Percentiles rank a stretch among this genome's conserved stretches.
These are phyloP conservation scores for Tachysurus fulvidraco DNA, from an alignment of 2,113 vertebrate genomes.

Conservation along the genomic window DNA sequence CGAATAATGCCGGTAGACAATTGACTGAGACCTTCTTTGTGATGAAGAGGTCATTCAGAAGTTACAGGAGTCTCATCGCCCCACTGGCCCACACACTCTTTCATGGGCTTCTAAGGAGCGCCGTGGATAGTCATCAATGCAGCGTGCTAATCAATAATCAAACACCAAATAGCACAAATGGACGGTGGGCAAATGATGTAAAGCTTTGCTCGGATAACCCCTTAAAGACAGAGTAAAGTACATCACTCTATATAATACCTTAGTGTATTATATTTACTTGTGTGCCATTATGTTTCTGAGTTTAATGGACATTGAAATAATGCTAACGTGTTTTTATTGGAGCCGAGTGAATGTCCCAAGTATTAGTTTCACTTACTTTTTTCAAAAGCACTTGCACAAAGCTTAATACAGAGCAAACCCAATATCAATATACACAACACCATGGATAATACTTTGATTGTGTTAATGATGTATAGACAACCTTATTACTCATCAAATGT, in stretches of 20 bases:
- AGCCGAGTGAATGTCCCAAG: background rate
- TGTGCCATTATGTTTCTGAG: background rate
- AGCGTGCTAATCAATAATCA: slow-evolving; percentile 72
- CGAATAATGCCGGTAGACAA: slow-evolving; percentile 75
- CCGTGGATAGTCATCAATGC: slow-evolving; percentile 65
- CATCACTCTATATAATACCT: background rate
- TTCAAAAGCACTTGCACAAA: background rate
- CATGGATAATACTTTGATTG: background rate
- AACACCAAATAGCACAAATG: slow-evolving; percentile 43
- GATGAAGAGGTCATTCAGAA: slow-evolving; percentile 94
- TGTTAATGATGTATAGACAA: background rate
- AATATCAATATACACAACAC: background rate
- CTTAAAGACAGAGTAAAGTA: background rate
- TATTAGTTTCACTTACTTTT: background rate
- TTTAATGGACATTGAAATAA: background rate
- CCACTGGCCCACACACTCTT: slow-evolving; percentile 67
- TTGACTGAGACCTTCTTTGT: slow-evolving; percentile 89
- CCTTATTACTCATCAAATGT: too few relatives aligned
- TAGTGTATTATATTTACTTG: background rate
- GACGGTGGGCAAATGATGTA: slow-evolving; percentile 9
- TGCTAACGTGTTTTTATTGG: background rate
- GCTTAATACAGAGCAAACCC: background rate
- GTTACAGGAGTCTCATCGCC: slow-evolving; percentile 91
- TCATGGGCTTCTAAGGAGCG: slow-evolving; percentile 60
- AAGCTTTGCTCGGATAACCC: background rate